phyloP scores from a whole-genome alignment of 2,113 vertebrate genomes.

The Rhynchomys soricoides region DNA sequence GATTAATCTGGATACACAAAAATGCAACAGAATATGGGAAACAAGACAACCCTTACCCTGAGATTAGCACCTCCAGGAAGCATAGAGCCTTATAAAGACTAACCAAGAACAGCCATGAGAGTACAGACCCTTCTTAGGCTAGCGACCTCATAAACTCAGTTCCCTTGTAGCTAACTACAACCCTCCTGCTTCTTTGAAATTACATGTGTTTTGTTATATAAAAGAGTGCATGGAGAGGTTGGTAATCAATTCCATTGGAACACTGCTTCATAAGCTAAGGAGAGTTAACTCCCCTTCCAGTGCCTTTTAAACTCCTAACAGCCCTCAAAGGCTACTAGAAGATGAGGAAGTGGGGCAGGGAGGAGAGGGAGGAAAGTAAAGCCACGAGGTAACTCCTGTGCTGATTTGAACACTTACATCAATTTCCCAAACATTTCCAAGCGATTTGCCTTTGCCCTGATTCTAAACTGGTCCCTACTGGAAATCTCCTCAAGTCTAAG shows the following conservation, averaged over 20 bases:
- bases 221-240: background rate
- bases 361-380: background rate
- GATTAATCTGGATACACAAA: slow-evolving; percentile 22
- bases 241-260: background rate
- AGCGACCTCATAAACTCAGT: background rate
- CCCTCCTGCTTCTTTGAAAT: background rate
- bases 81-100: background rate
- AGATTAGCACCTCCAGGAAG: background rate
- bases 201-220: background rate
- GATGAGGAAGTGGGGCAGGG: fast-evolving
- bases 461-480: slow-evolving; percentile 21
- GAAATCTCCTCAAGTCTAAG: slow-evolving; percentile 34
- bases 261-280: slow-evolving; percentile 9
- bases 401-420: slow-evolving; percentile 77
- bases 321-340: background rate
- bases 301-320: slow-evolving; percentile 4
- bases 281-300: background rate
- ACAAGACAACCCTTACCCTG: background rate
- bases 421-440: slow-evolving; percentile 81
- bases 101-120: slow-evolving; percentile 17
- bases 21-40: background rate
- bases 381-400: background rate
- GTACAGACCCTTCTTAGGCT: background rate
- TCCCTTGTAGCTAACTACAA: background rate
- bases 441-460: slow-evolving; percentile 79